Base-by-base conservation (phyloP, 2,797 vertebrate species). In the Telmatherina bonti region DNA sequence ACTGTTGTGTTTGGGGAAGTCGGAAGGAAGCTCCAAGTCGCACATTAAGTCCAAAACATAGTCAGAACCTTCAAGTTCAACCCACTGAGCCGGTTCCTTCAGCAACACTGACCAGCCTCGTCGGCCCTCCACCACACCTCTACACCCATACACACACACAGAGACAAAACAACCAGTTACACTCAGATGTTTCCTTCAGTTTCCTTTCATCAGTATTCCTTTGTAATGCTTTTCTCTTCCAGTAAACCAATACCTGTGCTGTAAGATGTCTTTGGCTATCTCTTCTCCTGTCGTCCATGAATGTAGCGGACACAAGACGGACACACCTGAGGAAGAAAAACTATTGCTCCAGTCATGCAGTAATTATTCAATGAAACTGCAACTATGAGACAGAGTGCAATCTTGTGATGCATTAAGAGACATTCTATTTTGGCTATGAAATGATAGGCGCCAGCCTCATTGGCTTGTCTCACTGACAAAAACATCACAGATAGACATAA, bases 251-350 rank as follows among this genome's bases (percentile, higher is more conserved):
- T 74, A 99, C 97, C 97, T 97, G 95, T 96, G 93, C 59, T 95
- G 93, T 60, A 99, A 91, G 58, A 99, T 91, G 63, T 96, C 94
- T 79, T 94, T 95, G 18, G 96, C 96, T 82, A 99, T 88, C 61
- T 96, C 96, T 82, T 99, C 97, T 36, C 97, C 98, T 0, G 94
- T 97, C 8, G 94, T 97, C 98, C 98, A 99, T 64, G 97, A 97
- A 79, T 98, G 96, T 4, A 99, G 77, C 0, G 96, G 96, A 90
- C 97, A 98, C 81, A 96, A 94, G 76, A 97, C 94, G 11, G 95
- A 96, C 58, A 94, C 91, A 10, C 95, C 98, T 99, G 85, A 31
- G 75, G 62, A 26, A 76, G 16, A 72, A 76, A 69, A 20, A 20
- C 45, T 41, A 75, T 0, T 38, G 6, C 24, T 29, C 53, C 38